Evolutionary conservation across 1,140 invertebrate genomes (phyloP).

Genomic region (Yoshiicerus persimilis): DNA sequence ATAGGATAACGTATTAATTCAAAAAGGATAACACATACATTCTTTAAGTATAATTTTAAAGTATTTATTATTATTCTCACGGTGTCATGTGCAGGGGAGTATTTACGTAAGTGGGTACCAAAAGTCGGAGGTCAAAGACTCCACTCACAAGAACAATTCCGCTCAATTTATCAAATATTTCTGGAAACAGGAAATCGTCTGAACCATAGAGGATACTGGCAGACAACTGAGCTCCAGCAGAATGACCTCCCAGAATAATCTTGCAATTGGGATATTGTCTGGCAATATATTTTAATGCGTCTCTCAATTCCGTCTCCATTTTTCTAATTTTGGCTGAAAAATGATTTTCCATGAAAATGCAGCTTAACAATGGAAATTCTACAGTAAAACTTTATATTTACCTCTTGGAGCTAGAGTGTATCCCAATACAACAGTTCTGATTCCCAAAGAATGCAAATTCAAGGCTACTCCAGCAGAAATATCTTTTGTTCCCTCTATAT

Average conservation of each 20-base stretch:
- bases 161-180: conserved; percentile 46
- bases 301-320: conserved; percentile 26
- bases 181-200: conserved; percentile 50
- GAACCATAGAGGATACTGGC: conserved; percentile 57
- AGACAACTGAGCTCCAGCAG: conserved; percentile 72
- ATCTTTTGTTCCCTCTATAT: conserved; percentile 56
- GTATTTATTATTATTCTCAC: too few relatives aligned
- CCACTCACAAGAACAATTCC: conserved; percentile 58
- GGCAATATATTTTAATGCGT: neutral
- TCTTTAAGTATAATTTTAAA: too few relatives aligned
- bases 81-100: conserved; percentile 47
- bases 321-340: conserved; percentile 26
- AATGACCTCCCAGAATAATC: conserved; percentile 57
- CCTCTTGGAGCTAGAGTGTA: conserved; percentile 75
- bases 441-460: neutral
- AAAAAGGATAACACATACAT: too few relatives aligned
- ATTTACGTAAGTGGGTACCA: conserved; percentile 52
- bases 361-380: neutral
- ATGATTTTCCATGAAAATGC: neutral
- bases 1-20: too few relatives aligned
- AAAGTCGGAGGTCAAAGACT: conserved; percentile 57
- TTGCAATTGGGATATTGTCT: conserved; percentile 14
- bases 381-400: conserved; percentile 49
- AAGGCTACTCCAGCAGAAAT: neutral
- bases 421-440: conserved; percentile 60